Conservation (phyloP, 2,888 invertebrate species). For the Rhorus exstirpatorius region DNA sequence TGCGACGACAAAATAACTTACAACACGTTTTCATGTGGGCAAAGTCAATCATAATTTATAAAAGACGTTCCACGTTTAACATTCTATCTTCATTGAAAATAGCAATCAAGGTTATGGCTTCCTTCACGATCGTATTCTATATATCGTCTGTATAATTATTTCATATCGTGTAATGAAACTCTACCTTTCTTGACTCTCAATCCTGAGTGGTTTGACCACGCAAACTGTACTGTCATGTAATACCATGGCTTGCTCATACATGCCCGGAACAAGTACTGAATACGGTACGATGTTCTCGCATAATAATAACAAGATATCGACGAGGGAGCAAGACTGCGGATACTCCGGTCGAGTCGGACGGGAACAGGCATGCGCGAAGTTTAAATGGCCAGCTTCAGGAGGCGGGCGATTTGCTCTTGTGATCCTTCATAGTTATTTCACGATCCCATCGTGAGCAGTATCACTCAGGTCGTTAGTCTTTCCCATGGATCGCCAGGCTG, state of each 20-base stretch:
- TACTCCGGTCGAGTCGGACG: background rate
- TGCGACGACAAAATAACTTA: too few relatives aligned
- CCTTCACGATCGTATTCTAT: too few relatives aligned
- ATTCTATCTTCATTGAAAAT: background rate
- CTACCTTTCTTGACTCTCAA: too few relatives aligned
- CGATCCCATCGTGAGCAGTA: too few relatives aligned
- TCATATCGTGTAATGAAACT: too few relatives aligned
- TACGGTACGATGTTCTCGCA: background rate
- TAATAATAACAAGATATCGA: background rate
- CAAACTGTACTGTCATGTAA: background rate
- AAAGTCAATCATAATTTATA: background rate
- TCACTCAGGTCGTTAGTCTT: background rate
- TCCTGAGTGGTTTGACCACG: background rate
- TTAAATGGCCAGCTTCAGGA: background rate
- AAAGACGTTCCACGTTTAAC: background rate
- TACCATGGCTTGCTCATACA: background rate
- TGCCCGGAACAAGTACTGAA: background rate
- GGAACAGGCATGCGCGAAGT: background rate
- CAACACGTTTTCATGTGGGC: too few relatives aligned
- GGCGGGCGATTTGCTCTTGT: background rate
- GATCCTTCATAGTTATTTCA: background rate
- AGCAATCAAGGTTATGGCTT: too few relatives aligned
- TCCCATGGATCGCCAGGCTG: too few relatives aligned
- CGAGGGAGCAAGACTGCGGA: background rate
- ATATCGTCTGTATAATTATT: too few relatives aligned